Evolutionary conservation across 1,140 invertebrate species (phyloP), one percentile per base, ranked within the genome.

Genomic region (Scaptomyza montana): DNA sequence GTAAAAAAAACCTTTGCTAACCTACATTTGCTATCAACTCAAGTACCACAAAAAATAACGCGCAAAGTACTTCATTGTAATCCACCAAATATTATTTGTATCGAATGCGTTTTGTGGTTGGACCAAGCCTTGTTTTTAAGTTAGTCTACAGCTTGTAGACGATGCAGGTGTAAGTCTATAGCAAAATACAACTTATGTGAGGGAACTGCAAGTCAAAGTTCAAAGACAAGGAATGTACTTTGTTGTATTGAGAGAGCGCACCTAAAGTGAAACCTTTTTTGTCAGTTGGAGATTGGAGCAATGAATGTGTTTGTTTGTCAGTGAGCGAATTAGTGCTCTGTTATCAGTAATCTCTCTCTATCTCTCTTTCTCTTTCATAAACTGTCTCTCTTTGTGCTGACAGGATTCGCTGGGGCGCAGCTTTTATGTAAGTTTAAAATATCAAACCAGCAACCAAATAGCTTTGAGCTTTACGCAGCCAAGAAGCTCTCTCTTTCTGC

Each of bases 1-100:
- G 70, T 68, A 73, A 73, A 66, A 66, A 25, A 61, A 72, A 60
- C 70, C 64, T 68, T 73, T 68, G 64, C 64, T 68, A 73, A 68
- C 70, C 63, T 64, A 73, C 33, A 47, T 73, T 73, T 54, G 36
- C 12, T 28, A 60, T 47, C 36, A 54, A 43, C 12, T 45, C 39
- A 56, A 56, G 21, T 25, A 3, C 21, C 21, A 25, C 21, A 2
- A 25, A 25, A 25, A 25, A 25, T 25, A 25, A 25, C 21, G 21
- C 21, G 21, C 21, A 25, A 33, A 33, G 39, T 41, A 56, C 6
- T 25, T 25, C 46, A 66, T 59, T 66, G 55, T 53, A 13, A 21
- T 28, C 10, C 25, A 33, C 5, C 5, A 43, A 46, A 39, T n/a
- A 49, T 13, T 51, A 33, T 33, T 41, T 33, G 39, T 16, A 54